These are phyloP conservation scores for Perizoma affinitatum DNA, from an alignment of 2,888 invertebrate species.

Conservation along the genomic window DNA sequence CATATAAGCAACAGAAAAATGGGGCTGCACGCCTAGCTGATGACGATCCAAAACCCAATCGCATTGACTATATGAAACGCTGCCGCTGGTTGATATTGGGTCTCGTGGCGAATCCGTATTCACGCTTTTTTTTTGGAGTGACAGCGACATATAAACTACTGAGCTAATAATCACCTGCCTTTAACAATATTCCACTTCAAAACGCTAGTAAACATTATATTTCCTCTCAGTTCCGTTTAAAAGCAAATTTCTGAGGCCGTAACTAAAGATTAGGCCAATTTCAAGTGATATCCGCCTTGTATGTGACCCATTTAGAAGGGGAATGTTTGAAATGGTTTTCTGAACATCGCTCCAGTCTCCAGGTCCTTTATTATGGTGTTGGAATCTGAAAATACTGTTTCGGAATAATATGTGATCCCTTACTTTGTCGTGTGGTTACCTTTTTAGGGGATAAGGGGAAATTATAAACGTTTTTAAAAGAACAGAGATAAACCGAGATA, in stretches of 20 bases:
- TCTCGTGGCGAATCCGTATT: too few relatives aligned
- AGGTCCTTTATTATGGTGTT: constrained; percentile 47
- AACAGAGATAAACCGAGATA: constrained; percentile 1
- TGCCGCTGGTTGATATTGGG: too few relatives aligned
- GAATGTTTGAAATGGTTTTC: constrained; percentile 63
- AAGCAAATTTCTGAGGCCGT: constrained; percentile 59
- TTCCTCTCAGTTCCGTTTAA: constrained; percentile 42
- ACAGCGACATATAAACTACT: too few relatives aligned
- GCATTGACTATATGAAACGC: too few relatives aligned
- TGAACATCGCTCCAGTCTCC: constrained; percentile 56
- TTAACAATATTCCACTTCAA: constrained; percentile 16
- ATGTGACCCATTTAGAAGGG: constrained; percentile 60
- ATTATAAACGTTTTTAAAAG: constrained; percentile 28
- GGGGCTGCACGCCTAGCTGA: too few relatives aligned
- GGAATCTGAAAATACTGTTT: constrained; percentile 44
- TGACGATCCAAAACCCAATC: too few relatives aligned
- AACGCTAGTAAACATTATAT: constrained; percentile 31
- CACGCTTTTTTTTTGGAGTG: too few relatives aligned
- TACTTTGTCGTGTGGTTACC: constrained; percentile 32
- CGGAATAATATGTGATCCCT: constrained; percentile 34
- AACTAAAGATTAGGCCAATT: constrained; percentile 72
- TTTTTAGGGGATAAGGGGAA: constrained; percentile 23
- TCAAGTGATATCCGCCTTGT: constrained; percentile 59
- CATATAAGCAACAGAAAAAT: too few relatives aligned
- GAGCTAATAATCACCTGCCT: constrained; percentile 8